A percentile compares a stretch with the other conserved stretches of the same genome.
These are phyloP conservation scores for Hypomesus transpacificus DNA, from an alignment of 2,113 vertebrate genomes.

Conservation along the genomic window DNA sequence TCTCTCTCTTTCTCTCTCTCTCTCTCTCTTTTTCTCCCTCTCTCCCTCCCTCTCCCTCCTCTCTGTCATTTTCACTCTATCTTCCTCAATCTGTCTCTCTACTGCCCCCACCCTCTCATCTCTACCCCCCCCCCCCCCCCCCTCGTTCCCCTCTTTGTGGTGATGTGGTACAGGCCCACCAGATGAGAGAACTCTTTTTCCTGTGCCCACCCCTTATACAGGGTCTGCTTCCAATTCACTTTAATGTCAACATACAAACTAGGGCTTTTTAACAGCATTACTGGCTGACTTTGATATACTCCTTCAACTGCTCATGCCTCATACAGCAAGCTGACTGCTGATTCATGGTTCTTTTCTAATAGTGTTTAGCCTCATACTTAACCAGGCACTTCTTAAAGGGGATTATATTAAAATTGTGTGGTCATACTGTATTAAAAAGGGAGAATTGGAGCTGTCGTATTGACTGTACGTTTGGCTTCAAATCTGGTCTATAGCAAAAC, in stretches of 20 bases:
- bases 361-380: background rate
- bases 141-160: slow-evolving; percentile 18
- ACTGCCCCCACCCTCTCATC: background rate
- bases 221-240: slow-evolving; percentile 33
- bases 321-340: background rate
- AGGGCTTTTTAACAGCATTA: slow-evolving; percentile 31
- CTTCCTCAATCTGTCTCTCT: slow-evolving; percentile 5
- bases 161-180: slow-evolving; percentile 4
- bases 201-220: slow-evolving; percentile 16
- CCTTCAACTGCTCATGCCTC: background rate
- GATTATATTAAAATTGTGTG: background rate
- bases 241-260: slow-evolving; percentile 39
- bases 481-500: too few relatives aligned
- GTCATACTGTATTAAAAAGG: too few relatives aligned
- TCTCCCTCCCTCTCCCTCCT: background rate
- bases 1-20: background rate
- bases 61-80: background rate
- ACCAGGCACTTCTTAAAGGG: background rate
- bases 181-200: background rate
- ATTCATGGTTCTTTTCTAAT: background rate
- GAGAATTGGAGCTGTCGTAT: too few relatives aligned
- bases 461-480: too few relatives aligned
- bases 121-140: background rate
- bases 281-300: slow-evolving; percentile 29
- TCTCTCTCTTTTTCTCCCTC: background rate